phyloP scores from a whole-genome alignment of 2,888 invertebrate genomes.

The Noctua fimbriata region DNA sequence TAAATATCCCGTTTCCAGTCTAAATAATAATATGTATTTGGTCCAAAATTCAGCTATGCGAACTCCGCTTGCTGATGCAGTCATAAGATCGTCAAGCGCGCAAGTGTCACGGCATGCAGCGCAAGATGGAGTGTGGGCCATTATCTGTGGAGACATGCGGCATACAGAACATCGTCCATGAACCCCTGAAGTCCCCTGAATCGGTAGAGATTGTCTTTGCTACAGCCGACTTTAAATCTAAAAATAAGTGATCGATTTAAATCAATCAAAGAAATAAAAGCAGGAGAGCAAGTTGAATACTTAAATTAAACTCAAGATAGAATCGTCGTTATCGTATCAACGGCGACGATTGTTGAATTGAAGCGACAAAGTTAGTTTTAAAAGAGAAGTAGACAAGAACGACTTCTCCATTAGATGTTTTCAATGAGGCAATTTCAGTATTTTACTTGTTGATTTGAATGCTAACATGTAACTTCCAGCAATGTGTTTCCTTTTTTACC shows the following conservation, averaged over 20 bases:
- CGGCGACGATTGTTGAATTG: slow-evolving; percentile 30
- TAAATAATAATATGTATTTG: no score
- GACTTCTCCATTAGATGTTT: neutral
- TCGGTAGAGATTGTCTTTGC: no score
- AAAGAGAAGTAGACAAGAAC: neutral
- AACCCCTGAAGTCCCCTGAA: no score
- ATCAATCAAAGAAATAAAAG: slow-evolving; percentile 49
- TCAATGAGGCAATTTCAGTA: neutral
- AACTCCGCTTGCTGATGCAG: no score
- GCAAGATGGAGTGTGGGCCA: no score
- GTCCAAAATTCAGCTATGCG: no score
- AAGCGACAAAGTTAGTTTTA: slow-evolving; percentile 30
- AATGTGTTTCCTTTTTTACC: neutral
- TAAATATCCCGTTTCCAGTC: no score
- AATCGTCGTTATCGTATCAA: slow-evolving; percentile 48
- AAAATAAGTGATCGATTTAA: slow-evolving; percentile 28
- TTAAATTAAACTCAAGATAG: slow-evolving; percentile 42
- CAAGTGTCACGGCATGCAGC: no score
- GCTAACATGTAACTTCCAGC: neutral
- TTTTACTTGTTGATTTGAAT: neutral
- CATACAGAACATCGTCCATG: no score
- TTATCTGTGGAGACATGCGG: no score
- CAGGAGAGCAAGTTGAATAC: slow-evolving; percentile 43
- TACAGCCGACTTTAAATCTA: no score
- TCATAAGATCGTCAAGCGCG: no score